Base-by-base conservation (phyloP, 2,888 invertebrate species). In the Laothoe populi region DNA sequence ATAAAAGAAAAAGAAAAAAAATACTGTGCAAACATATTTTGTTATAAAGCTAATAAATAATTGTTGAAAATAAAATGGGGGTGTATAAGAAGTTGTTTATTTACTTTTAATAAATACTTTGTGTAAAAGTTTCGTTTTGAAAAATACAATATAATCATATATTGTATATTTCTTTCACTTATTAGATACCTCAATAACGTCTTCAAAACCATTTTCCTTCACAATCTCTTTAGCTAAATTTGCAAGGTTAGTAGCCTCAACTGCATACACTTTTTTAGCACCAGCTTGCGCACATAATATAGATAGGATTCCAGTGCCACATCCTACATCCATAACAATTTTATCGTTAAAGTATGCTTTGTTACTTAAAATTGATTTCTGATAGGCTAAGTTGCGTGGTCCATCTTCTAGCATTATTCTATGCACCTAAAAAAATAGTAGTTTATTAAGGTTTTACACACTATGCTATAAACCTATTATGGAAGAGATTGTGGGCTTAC, bases 221-320 rank as follows among this genome's bases (percentile, higher is more conserved):
- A 95, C 94, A 21, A 96, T 91, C 79, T 95, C 93, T 66, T 94
- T 87, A 1, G 96, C 95, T 59, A 96, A 82, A 73, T 91, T 86
- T 4, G 95, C 95, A 42, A 96, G 84, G 67, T 95, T 93, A 74
- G 96, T 96, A 1, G 97, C 97, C 94, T 98, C 97, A 0, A 98
- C 94, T 8, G 97, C 97, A 83, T 95, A 97, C 0, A 98, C 98
- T 83, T 95, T 95, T 63, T 94, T 94, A 4, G 98, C 98, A n/a
- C 98, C 98, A 35, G 97, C 98, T 86, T 96, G 88, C 44, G 97
- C 98, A 84, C 97, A 97, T 86, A 98, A 97, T 76, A 98, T 91
- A 1, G 98, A 98, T 26, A 99, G 88, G 71, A 99, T 97, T 26
- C 98, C 97, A 19, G 97, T 96, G 0, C 97, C 97, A 65, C 97